Conservation (phyloP, 2,888 invertebrate species). For the Brachyptera risi region DNA sequence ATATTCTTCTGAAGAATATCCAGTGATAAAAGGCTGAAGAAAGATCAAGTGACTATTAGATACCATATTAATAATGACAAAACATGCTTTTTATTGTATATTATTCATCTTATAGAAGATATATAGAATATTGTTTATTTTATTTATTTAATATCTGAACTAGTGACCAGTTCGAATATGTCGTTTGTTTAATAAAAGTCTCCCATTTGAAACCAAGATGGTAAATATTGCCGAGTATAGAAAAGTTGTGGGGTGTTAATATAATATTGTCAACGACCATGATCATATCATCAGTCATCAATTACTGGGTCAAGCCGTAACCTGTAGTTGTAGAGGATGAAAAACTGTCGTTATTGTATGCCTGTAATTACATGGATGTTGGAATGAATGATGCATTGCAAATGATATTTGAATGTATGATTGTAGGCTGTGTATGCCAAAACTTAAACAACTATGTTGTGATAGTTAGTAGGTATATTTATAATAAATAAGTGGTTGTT, state of each 20-base stretch:
- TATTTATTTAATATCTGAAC: neutral
- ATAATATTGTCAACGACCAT: slow-evolving; percentile 21
- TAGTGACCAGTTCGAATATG: neutral
- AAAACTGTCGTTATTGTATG: neutral
- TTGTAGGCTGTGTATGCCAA: slow-evolving; percentile 18
- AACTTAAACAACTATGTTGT: slow-evolving; percentile 34
- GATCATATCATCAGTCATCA: slow-evolving; percentile 24
- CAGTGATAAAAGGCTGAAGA: slow-evolving; percentile 13
- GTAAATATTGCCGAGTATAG: too few relatives aligned
- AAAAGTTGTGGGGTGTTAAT: slow-evolving; percentile 4
- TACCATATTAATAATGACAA: too few relatives aligned
- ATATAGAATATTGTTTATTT: neutral
- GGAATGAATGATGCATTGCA: neutral
- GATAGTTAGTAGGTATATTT: slow-evolving; percentile 32
- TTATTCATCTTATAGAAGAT: too few relatives aligned
- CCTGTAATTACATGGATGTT: neutral
- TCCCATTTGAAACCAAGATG: too few relatives aligned
- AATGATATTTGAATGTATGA: slow-evolving; percentile 19
- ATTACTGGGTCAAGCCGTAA: slow-evolving; percentile 19
- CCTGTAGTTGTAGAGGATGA: neutral
- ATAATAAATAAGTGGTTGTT: slow-evolving; percentile 32
- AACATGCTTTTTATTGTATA: too few relatives aligned
- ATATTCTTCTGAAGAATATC: slow-evolving; percentile 3
- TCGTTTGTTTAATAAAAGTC: neutral
- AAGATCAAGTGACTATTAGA: slow-evolving; percentile 1